Evolutionary conservation across 2,888 invertebrate species (phyloP), one percentile per base, ranked within the genome.

Genomic region (Melanargia galathea): DNA sequence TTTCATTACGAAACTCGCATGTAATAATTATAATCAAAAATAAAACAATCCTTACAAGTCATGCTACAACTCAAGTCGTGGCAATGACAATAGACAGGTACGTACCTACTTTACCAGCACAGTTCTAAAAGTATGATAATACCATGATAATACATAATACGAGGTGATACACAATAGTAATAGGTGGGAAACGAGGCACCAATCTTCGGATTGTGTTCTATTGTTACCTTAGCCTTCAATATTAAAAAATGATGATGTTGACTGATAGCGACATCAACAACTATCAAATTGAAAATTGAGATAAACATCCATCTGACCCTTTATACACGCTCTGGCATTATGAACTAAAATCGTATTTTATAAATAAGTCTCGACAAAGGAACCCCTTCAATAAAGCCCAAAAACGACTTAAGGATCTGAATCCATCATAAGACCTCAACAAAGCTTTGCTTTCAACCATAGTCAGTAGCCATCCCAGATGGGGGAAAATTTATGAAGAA

Each of bases 101-200:
- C n/a, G n/a, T n/a, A n/a, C n/a, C n/a, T n/a, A 58, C 35, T 45
- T 38, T 24, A 43, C 11, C 43, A 30, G 26, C 43, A 43, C 16
- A 26, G 45, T 56, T 56, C 16, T 56, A 18, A 56, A 56, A 16
- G 24, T 38, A 16, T 26, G 16, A 38, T 54, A 56, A n/a, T n/a
- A 16, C 38, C 8, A 30, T 26, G 26, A 46, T 58, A 49, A 49
- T 30, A 11, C 51, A 35, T 52, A 52, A 52, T 52, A 52, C 52
- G 35, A 52, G 52, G 16, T 59, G 51, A 51, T 59, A 59, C 26
- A 59, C 59, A 59, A 59, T 59, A 59, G 18, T 59, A 59, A 59
- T 59, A 59, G 20, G 49, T 59, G 59, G 59, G 59, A 59, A 59
- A 51, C 40, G 22, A 49, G 22, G 57, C 33, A 46, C 45, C 43